Percentiles rank a stretch among this genome's conserved stretches.
These are phyloP conservation scores for Oncorhynchus nerka DNA, from an alignment of 2,113 vertebrate genomes.

Conservation along the genomic window DNA sequence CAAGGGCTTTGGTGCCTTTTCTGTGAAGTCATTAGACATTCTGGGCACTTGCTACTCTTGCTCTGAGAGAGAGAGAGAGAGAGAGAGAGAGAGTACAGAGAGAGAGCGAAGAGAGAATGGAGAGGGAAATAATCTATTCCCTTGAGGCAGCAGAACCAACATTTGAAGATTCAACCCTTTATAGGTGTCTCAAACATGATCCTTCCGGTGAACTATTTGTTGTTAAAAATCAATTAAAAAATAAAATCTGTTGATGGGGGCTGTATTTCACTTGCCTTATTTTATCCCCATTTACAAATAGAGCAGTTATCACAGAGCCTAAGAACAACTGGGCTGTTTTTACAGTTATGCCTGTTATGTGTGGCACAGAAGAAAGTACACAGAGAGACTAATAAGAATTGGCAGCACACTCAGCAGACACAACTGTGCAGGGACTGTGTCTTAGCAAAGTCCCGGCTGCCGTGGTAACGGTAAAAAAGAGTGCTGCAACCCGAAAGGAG, in stretches of 20 bases:
- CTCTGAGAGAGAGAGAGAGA: not conserved
- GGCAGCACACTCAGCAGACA: constrained; percentile 27
- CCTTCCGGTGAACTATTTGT: not conserved
- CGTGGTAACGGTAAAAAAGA: constrained; percentile 54
- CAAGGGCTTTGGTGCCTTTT: not conserved
- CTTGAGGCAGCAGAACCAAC: not conserved
- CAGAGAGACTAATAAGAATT: not conserved
- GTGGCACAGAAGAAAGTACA: not conserved
- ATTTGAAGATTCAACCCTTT: not conserved
- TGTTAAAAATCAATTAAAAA: not conserved
- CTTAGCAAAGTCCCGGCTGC: constrained; percentile 48
- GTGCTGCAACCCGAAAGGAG: constrained; percentile 35
- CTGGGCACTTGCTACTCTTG: constrained; percentile 3
- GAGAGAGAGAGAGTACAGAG: constrained; percentile 10
- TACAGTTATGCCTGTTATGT: constrained; percentile 5
- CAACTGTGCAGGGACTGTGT: constrained; percentile 18
- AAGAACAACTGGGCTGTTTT: constrained; percentile 22
- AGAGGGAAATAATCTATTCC: not conserved
- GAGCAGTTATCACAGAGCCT: constrained; percentile 35
- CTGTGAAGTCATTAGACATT: constrained; percentile 21
- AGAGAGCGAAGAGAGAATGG: constrained; percentile 12
- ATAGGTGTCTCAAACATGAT: not conserved
- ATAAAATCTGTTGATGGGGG: not conserved
- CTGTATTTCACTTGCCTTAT: constrained; percentile 12
- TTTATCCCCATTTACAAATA: constrained; percentile 45